These are phyloP conservation scores for Lepeophtheirus salmonis DNA, from an alignment of 1,140 invertebrate species.

Conservation along the genomic window DNA sequence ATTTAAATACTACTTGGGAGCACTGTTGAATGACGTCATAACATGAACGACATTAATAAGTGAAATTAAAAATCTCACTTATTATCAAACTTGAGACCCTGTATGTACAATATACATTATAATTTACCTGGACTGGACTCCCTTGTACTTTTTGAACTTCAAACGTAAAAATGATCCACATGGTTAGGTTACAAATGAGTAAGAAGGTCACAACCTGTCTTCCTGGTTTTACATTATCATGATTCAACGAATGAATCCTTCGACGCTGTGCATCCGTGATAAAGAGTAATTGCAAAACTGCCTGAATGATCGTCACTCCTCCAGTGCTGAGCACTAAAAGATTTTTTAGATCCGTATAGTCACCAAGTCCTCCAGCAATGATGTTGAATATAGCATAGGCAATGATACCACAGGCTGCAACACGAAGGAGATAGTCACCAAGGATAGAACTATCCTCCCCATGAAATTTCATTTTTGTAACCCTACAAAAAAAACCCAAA, in stretches of 20 bases:
- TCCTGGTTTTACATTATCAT: slow-evolving; percentile 78
- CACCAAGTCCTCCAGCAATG: slow-evolving; percentile 62
- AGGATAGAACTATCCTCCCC: slow-evolving; percentile 59
- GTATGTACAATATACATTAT: no score
- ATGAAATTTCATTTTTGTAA: slow-evolving; percentile 66
- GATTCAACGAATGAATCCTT: slow-evolving; percentile 67
- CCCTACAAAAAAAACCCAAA: slow-evolving; percentile 43
- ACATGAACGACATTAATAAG: no score
- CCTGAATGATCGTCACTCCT: slow-evolving; percentile 59
- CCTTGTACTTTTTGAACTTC: slow-evolving; percentile 79
- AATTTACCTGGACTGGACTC: slow-evolving; percentile 47
- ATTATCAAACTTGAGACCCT: no score
- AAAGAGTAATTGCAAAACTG: slow-evolving; percentile 61
- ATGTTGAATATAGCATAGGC: slow-evolving; percentile 79
- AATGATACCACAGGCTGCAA: slow-evolving; percentile 77
- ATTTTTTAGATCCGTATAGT: slow-evolving; percentile 63
- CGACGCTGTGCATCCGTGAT: slow-evolving; percentile 80
- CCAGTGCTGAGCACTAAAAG: slow-evolving; percentile 72
- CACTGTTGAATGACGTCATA: no score
- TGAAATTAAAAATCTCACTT: no score
- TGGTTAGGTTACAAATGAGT: slow-evolving; percentile 78
- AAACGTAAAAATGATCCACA: slow-evolving; percentile 90
- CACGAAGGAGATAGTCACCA: slow-evolving; percentile 68
- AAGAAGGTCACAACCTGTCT: slow-evolving; percentile 86
- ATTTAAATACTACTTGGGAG: no score